These are phyloP conservation scores for Trissoscelio sp. DNA, from an alignment of 2,888 invertebrate species.

Conservation along the genomic window DNA sequence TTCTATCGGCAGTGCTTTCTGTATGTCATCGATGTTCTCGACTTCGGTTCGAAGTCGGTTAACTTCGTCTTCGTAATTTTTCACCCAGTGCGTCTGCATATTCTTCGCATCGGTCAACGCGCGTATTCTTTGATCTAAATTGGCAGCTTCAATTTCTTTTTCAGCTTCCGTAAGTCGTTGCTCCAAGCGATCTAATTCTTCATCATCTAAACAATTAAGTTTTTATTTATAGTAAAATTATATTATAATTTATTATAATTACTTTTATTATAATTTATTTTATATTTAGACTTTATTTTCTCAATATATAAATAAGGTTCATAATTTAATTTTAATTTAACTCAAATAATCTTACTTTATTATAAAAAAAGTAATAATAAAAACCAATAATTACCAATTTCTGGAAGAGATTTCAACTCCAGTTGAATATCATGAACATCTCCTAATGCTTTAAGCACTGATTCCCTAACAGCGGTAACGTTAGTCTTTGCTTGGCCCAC, in stretches of 20 bases:
- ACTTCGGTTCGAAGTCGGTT: constrained; percentile 89
- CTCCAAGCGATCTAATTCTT: constrained; percentile 88
- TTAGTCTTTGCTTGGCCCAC: constrained; percentile 95
- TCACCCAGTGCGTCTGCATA: constrained; percentile 87
- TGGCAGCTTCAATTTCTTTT: constrained; percentile 88
- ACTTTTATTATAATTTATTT: not conserved
- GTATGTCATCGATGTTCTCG: constrained; percentile 91
- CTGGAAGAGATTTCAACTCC: constrained; percentile 90
- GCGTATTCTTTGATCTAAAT: constrained; percentile 90
- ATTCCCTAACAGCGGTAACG: constrained; percentile 91
- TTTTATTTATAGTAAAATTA: constrained; percentile 8
- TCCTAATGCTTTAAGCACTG: constrained; percentile 91
- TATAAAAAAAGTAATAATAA: constrained; percentile 1
- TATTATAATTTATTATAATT: not conserved
- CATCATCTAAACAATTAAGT: constrained; percentile 84
- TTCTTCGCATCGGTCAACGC: constrained; percentile 87
- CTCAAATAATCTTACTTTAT: too few species aligned
- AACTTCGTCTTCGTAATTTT: constrained; percentile 91
- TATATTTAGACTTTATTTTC: not conserved
- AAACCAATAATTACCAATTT: constrained; percentile 84
- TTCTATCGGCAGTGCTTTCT: constrained; percentile 90
- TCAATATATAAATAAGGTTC: not conserved
- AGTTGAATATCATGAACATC: constrained; percentile 91
- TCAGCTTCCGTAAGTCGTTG: constrained; percentile 89
- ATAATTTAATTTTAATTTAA: too few species aligned